Evolutionary conservation across 2,113 vertebrate species (phyloP), one percentile per base, ranked within the genome.

Genomic region (Pionites leucogaster): DNA sequence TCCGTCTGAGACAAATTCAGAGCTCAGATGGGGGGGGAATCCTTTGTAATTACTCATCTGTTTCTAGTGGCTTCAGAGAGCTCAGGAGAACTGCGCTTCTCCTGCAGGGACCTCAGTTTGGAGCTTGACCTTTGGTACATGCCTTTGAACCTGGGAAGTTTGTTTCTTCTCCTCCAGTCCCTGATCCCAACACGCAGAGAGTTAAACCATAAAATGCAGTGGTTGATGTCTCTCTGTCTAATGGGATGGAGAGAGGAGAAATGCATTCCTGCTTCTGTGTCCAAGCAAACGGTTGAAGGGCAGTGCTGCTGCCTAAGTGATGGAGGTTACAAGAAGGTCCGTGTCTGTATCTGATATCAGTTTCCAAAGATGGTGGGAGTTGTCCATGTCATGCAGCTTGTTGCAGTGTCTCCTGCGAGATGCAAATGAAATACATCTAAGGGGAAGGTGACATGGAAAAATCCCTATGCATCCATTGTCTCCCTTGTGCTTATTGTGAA

Each of bases 281-380:
- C 24, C 52, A 27, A 9, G 20, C 2, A 2, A 33, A 9, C 24
- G 5, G 67, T 25, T n/a, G 50, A 59, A 44, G 46, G n/a, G 41
- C 69, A 20, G 2, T 55, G 10, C 41, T 69, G 17, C n/a, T 47
- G 8, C 7, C 11, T 16, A 17, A 31, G 25, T 9, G 47, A 55
- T 28, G 53, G 47, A 55, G 31, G 17, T 27, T 63, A 11, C 31
- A 37, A 75, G 46, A 68, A 22, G 17, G 15, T 24, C 82, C n/a
- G 1, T 3, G 2, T 13, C 39, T 15, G 42, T n/a, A 23, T 64
- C 57, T 60, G 8, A 10, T 52, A 74, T 0, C 29, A 7, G 0
- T 17, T 90, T 69, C 79, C n/a, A 47, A 17, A 35, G 55, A 3
- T 5, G 31, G 41, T 64, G 55, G 63, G 39, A 19, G 25, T 55